Evolutionary conservation across 2,113 vertebrate species (phyloP), one percentile per base, ranked within the genome.

Genomic region (Shinisaurus crocodilurus): DNA sequence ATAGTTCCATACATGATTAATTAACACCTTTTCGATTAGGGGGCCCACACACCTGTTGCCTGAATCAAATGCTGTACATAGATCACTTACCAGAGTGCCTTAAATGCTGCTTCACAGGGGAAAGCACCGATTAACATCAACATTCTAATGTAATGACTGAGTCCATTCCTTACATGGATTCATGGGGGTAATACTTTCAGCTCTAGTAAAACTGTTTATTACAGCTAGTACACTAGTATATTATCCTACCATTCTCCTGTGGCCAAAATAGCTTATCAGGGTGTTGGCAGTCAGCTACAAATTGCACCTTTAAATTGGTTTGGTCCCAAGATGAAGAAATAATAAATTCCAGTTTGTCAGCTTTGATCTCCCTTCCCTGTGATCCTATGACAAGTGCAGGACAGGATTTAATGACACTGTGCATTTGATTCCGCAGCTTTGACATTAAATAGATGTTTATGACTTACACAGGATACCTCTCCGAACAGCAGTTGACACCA

Each of bases 381-480:
- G 88, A 95, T 82, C 20, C 79, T 70, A 43, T 60, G 91, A 79
- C 88, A 92, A 90, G 89, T 82, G 32, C 32, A 77, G n/a, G 54
- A 40, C 16, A 77, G 3, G 0, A n/a, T 85, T 76, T 65, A 69
- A 16, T 27, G 76, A 43, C 45, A 40, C 57, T 82, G 25, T 85
- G 76, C 87, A 95, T 93, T 89, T 92, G n/a, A 91, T 95, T 89
- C 86, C 84, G 87, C 50, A 84, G 7, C 65, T 79, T 6, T 43
- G 92, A 88, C 69, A 79, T 85, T 92, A 91, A 90, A 88, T 94
- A 87, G 90, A 43, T 45, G 69, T 43, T 88, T 80, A 88, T 94
- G 91, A 32, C 32, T 82, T 92, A 76, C 25, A 67, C 88, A 93
- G 88, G 69, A 85, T 15, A 72, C 60, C 88, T 92, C 89, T 92